Conservation (phyloP, 2,888 invertebrate genomes). For the Phengaris arion region DNA sequence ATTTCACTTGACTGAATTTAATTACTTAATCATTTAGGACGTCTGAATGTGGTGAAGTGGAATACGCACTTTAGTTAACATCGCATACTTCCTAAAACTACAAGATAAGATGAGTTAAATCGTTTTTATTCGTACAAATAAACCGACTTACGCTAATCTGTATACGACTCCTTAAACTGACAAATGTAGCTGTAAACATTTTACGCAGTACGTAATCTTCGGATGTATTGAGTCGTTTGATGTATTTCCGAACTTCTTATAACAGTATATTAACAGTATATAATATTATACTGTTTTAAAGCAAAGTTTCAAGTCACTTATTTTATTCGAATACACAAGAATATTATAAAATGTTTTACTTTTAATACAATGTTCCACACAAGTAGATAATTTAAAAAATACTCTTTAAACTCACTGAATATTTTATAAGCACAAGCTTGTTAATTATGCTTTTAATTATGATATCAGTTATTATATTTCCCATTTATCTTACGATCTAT, state of each 20-base stretch:
- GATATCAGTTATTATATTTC: not conserved
- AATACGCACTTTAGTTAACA: no score
- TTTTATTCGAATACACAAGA: not conserved
- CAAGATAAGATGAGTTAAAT: constrained; percentile 16
- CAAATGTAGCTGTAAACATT: constrained; percentile 35
- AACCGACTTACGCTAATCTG: constrained; percentile 27
- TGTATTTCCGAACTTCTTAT: constrained; percentile 16
- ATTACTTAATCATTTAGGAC: no score
- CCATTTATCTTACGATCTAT: not conserved
- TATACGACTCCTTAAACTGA: constrained; percentile 31
- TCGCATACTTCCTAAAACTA: not conserved
- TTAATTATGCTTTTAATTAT: not conserved
- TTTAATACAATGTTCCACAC: no score
- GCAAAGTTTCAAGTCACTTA: not conserved
- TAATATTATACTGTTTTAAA: not conserved
- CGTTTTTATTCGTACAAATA: constrained; percentile 17
- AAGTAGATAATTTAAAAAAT: no score
- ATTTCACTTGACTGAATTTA: no score
- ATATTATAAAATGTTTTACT: no score
- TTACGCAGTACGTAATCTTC: constrained; percentile 35
- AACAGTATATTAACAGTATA: not conserved
- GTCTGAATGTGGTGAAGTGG: no score
- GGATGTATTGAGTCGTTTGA: constrained; percentile 37
- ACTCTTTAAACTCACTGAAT: no score
- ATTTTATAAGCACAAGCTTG: no score